Evolutionary conservation across 1,140 invertebrate species (phyloP), one percentile per base, ranked within the genome.

Genomic region (silkworm (Bombyx mori)): DNA sequence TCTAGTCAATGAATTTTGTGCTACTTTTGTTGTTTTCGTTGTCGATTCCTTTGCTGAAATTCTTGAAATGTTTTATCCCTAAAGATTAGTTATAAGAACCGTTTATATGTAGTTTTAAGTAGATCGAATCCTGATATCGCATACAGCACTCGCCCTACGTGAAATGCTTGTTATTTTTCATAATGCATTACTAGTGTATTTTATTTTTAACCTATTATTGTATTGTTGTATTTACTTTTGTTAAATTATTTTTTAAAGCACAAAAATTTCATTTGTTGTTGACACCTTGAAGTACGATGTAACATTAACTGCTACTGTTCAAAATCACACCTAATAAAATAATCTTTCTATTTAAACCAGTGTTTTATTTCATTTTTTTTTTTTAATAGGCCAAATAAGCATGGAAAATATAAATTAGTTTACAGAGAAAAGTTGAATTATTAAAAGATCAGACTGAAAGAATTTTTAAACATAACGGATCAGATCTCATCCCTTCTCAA

Each of bases 171-270:
- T 63, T 70, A 35, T 35, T 35, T 35, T 35, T 35, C 26, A 35
- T 77, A 73, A 68, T 75, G 66, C 76, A 71, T 66, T 60, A 64
- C 52, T 49, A 55, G 65, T 65, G 69, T 71, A 71, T 60, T 59
- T 71, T 71, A 70, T 70, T 71, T 73, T 75, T 77, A 79, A 79
- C 77, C 66, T 63, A 35, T 5, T 35, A 74, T 77, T 63, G 56
- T 71, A 66, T 67, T 76, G 79, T 83, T 83, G 71, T 82, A 79
- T 77, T 75, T 75, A 74, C 61, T 86, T 83, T 82, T 82, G 81
- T 83, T 86, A 81, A 84, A 84, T 84, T 86, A 86, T 82, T 84
- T 82, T 35, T 77, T 82, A 84, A 73, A 71, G 79, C 82, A 86
- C 82, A 84, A 80, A 81, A 75, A 75, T 80, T 84, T 82, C 84